These are phyloP conservation scores for Epizoanthus illoricatus DNA, from an alignment of 92 coral and sea anemone genomes.

Conservation along the genomic window DNA sequence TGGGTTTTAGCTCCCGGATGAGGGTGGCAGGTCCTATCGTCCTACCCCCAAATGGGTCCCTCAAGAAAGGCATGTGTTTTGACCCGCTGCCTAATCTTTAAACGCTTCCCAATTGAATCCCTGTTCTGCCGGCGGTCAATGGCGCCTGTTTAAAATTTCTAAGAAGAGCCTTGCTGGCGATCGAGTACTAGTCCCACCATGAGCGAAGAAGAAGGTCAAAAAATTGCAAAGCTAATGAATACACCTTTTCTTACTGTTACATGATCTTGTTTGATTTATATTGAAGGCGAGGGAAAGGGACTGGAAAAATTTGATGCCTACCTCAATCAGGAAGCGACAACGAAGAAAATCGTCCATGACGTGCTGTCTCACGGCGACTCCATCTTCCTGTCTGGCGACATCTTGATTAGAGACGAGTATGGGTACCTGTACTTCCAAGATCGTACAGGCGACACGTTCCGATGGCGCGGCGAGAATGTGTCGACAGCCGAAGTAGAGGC, in stretches of 20 bases:
- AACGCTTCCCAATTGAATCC: too few relatives aligned
- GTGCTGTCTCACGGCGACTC: constrained; percentile 51
- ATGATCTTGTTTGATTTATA: not conserved
- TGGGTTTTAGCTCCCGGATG: too few relatives aligned
- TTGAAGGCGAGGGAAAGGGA: constrained; percentile 48
- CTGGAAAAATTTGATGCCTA: constrained; percentile 77
- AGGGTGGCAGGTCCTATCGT: too few relatives aligned
- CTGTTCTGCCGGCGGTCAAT: too few relatives aligned
- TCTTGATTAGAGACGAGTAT: constrained; percentile 30
- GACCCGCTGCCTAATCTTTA: not conserved
- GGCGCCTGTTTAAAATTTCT: too few relatives aligned
- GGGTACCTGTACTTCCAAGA: constrained; percentile 40
- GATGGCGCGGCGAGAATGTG: constrained; percentile 81
- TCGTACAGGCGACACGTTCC: constrained; percentile 51
- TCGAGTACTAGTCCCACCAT: too few relatives aligned
- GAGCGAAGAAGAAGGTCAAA: too few relatives aligned
- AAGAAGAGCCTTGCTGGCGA: too few relatives aligned
- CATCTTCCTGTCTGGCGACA: constrained; percentile 41
- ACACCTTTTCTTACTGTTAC: too few relatives aligned
- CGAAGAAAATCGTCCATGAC: constrained; percentile 46
- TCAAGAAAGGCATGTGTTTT: too few relatives aligned
- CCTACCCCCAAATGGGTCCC: too few relatives aligned
- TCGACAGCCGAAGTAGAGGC: constrained; percentile 95
- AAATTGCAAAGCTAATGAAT: too few relatives aligned
- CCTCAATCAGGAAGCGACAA: constrained; percentile 69